phyloP scores from a whole-genome alignment of 2,888 invertebrate species.

The Diaprepes abbreviatus region DNA sequence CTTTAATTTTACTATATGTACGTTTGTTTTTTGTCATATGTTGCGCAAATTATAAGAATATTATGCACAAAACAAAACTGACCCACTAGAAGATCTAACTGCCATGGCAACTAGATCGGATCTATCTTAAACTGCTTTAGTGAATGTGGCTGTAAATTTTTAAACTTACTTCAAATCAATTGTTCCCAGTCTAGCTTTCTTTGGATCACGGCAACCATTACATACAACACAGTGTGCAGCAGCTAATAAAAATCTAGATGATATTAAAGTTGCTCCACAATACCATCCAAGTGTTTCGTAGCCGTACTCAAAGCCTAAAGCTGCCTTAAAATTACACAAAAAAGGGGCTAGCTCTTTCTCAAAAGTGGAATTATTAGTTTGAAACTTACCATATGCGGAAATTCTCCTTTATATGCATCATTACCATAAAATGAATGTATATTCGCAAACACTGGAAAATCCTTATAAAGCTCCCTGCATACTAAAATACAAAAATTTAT shows the following conservation, averaged over 20 bases:
- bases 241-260: conserved; percentile 70
- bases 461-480: conserved; percentile 58
- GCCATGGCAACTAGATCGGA: too few relatives aligned
- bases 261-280: conserved; percentile 73
- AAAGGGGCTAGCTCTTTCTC: too few relatives aligned
- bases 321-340: too few relatives aligned
- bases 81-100: too few relatives aligned
- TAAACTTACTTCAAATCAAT: conserved; percentile 53
- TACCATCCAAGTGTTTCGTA: conserved; percentile 53
- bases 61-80: too few relatives aligned
- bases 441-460: conserved; percentile 46
- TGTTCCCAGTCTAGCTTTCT: conserved; percentile 55
- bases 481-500: conserved; percentile 49
- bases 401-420: conserved; percentile 65
- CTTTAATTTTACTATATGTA: too few relatives aligned
- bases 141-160: too few relatives aligned
- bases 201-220: conserved; percentile 46
- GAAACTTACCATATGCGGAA: conserved; percentile 68
- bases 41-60: background rate
- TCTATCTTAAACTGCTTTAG: too few relatives aligned
- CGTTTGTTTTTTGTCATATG: too few relatives aligned
- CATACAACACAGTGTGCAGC: conserved; percentile 72
- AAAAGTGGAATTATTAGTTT: conserved; percentile 42
- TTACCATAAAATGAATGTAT: conserved; percentile 65
- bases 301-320: conserved; percentile 62